Conservation (phyloP, 2,888 invertebrate species). For the Cordilura impudica region DNA sequence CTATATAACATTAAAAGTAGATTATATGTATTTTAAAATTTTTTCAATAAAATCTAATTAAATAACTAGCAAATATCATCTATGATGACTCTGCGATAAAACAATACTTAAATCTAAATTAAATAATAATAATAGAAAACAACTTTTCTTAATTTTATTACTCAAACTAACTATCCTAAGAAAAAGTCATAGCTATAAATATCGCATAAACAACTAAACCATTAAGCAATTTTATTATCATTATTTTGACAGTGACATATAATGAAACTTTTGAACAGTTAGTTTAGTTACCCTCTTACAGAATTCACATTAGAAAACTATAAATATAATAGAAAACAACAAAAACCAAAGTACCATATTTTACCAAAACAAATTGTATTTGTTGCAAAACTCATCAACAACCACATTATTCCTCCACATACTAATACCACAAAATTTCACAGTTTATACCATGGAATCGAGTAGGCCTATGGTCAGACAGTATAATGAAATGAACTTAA, state of each 20-base stretch:
- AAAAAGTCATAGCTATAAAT: conserved; percentile 45
- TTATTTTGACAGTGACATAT: conserved; percentile 62
- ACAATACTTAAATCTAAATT: background rate
- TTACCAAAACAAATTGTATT: conserved; percentile 37
- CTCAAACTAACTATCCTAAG: conserved; percentile 2
- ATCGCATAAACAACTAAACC: conserved; percentile 47
- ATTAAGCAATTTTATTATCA: conserved; percentile 62
- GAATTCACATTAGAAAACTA: conserved; percentile 33
- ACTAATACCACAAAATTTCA: conserved; percentile 45
- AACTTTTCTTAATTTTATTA: conserved; percentile 18
- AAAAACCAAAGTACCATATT: conserved; percentile 28
- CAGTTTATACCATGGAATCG: no score
- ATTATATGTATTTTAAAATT: no score
- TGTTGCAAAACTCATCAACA: conserved; percentile 54
- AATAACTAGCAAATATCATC: no score
- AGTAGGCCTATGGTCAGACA: background rate
- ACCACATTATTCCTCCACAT: conserved; percentile 56
- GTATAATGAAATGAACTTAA: no score
- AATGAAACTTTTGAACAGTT: conserved; percentile 46
- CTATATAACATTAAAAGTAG: no score
- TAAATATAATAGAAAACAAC: conserved; percentile 32
- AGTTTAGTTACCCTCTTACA: background rate
- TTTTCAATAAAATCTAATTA: no score
- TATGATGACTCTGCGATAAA: no score
- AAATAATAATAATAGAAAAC: background rate